Evolutionary conservation across 2,797 vertebrate species (phyloP).

Genomic region (Distichodus sexfasciatus): DNA sequence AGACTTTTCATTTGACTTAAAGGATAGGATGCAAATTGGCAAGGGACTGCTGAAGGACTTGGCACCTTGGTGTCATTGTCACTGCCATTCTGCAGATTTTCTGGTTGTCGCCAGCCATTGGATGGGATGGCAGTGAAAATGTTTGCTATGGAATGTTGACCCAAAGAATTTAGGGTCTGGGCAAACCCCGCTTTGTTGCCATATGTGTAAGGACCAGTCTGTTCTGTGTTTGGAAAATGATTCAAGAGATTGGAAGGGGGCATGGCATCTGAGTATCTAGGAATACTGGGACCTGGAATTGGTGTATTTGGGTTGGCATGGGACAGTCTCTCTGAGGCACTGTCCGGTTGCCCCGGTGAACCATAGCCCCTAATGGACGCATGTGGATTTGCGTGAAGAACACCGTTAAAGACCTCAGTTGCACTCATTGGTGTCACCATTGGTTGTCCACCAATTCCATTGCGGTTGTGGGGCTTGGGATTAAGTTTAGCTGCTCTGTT

Average conservation of each 20-base stretch:
- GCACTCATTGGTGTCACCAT: slow-evolving; percentile 8
- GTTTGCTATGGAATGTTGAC: background rate
- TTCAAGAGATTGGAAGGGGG: slow-evolving; percentile 57
- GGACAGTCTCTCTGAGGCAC: slow-evolving; percentile 56
- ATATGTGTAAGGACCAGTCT: slow-evolving; percentile 6
- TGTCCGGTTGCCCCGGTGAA: no score
- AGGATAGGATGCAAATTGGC: slow-evolving; percentile 4
- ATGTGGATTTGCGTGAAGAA: no score
- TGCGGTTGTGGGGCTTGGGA: background rate
- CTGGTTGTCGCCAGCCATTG: background rate
- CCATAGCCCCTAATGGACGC: no score
- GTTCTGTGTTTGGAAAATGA: slow-evolving; percentile 47
- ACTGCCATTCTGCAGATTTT: slow-evolving; percentile 2
- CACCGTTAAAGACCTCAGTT: no score
- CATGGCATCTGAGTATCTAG: slow-evolving; percentile 51
- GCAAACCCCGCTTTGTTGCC: slow-evolving; percentile 24
- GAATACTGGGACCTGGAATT: slow-evolving; percentile 13
- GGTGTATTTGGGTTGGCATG: slow-evolving; percentile 28
- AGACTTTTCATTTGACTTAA: background rate
- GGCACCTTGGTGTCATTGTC: background rate
- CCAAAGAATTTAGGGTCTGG: slow-evolving; percentile 15
- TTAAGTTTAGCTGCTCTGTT: background rate
- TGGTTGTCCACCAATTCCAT: background rate
- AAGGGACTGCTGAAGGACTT: background rate
- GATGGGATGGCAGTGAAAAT: slow-evolving; percentile 14